Evolutionary conservation across 2,113 vertebrate species (phyloP), one percentile per base, ranked within the genome.

Genomic region (Pseudonaja textilis): DNA sequence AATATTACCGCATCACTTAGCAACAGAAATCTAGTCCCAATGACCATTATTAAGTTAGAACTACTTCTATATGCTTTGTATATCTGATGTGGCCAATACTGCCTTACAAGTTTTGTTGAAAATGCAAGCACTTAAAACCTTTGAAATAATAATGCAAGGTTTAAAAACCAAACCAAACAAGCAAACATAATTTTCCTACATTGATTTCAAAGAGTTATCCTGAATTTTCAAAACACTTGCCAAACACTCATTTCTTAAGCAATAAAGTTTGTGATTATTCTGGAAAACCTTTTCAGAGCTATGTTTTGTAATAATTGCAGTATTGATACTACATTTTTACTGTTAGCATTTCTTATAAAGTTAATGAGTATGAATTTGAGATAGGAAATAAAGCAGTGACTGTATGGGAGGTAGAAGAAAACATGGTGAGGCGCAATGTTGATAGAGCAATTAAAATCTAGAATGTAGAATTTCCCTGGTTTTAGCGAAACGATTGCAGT

Each of bases 401-500:
- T 89, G 42, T 16, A 91, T 57, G 20, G 34, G n/a, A 5, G 2
- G 64, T 11, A 7, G 0, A 86, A 23, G 54, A 89, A 85, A 91
- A 86, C 69, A 85, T 88, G 81, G 42, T 57, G 54, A 86, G 47
- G 29, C 18, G 29, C n/a, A 42, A 57, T 86, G 64, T 18, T 87
- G 81, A 45, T 26, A 3, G 87, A 81, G 59, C 57, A 90, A 69
- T 86, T 95, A 92, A 25, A 90, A 50, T 92, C 74, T 18, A 3
- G 90, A 87, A 39, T 55, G 55, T 90, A 93, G 93, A 91, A 14
- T 94, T 96, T 93, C 94, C 91, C 93, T 93, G 94, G 94, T 94
- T 95, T 94, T 93, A 95, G 92, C 92, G 88, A 91, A 92, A 95
- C 95, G 91, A 92, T 90, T 88, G 91, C 90, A 69, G 94, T 94